These are phyloP conservation scores for Pangasianodon hypophthalmus DNA, from an alignment of 2,113 vertebrate species.

Conservation along the genomic window DNA sequence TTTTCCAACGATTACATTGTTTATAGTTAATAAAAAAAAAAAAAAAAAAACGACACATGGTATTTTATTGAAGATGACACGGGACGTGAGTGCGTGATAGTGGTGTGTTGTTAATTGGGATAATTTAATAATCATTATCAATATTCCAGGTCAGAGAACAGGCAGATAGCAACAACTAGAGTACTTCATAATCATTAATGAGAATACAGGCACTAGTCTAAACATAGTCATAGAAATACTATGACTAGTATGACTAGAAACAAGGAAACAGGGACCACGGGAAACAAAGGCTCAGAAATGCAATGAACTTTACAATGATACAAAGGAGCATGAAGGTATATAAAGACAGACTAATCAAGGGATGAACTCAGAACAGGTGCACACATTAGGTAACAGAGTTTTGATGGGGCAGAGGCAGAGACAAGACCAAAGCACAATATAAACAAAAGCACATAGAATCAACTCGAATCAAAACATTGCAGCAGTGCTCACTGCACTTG, in stretches of 20 bases:
- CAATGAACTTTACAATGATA: background rate
- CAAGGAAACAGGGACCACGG: background rate
- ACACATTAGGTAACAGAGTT: background rate
- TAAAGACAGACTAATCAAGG: background rate
- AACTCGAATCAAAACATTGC: background rate
- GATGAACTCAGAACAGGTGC: background rate
- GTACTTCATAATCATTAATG: background rate
- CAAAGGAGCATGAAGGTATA: background rate
- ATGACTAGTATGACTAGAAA: background rate
- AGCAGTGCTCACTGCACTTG: background rate
- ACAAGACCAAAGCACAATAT: background rate
- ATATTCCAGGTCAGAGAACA: background rate
- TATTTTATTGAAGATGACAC: background rate
- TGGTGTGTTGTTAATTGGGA: background rate
- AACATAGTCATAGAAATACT: background rate
- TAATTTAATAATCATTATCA: background rate
- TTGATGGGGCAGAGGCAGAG: background rate
- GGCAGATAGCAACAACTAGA: background rate
- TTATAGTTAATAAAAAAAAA: background rate
- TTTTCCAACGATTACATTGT: background rate
- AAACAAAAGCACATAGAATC: background rate
- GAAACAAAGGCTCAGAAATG: background rate
- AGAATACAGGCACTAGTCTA: background rate
- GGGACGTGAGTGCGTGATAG: background rate
- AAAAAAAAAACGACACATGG: no score